Base-by-base conservation (phyloP, 2,888 invertebrate species). In the Aphodius granarius region DNA sequence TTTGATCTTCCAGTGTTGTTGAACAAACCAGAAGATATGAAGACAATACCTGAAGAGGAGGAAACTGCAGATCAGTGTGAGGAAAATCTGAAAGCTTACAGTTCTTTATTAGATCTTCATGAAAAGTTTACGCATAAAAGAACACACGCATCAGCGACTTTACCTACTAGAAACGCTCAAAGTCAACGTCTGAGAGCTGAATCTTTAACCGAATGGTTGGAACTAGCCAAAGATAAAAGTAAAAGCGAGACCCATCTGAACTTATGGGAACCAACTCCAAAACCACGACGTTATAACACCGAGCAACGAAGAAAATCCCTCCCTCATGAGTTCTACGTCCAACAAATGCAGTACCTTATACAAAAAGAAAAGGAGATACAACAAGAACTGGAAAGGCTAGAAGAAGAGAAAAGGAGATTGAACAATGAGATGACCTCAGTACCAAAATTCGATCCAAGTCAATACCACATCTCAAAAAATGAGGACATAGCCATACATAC, bases 21-120 rank as follows among this genome's bases (percentile, higher is more conserved):
- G 68, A 18, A 62, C 65, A 66, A 16, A 9, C 62, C 73, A n/a
- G 20, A 68, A 21, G 72, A 19, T n/a, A 70, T 15, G 63, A 73
- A 62, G 68, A 21, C 64, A 68, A 66, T 20, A 16, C 62, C 73
- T 5, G 20, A 68, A 20, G 68, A 68, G n/a, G 22, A 68, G 22
- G n/a, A 19, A 3, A 19, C 6, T 5, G 65, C n/a, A n/a, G n/a
- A 65, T 87, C 88, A 70, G 83, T 89, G n/a, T 85, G 88, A 70
- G 88, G 89, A 71, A 90, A 90, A 79, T 90, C 91, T 0, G 92
- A 91, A 81, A 90, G 90, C 79, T 88, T 94, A 68, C 86, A 3
- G 93, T 94, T 81, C 90, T 93, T 80, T 94, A 94, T 81, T 89
- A 89, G 79, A 94, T 93, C 83, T 93, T 91, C 84, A 84, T 92